Evolutionary conservation across 2,797 vertebrate genomes (phyloP), one percentile per base, ranked within the genome.

Genomic region (Sebastes matsubarae): DNA sequence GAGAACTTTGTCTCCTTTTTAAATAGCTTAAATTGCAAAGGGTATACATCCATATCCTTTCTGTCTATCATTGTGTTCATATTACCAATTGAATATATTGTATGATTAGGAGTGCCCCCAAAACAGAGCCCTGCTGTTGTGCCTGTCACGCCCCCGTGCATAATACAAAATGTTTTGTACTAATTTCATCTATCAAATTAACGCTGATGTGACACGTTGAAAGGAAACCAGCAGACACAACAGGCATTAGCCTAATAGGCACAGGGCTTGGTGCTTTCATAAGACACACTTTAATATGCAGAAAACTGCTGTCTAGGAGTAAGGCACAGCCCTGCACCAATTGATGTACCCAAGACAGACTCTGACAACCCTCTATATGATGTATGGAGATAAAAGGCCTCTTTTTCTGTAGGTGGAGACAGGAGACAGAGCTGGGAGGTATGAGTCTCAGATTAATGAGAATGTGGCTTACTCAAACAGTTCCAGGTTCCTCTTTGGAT

Each of bases 311-410:
- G 38, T 86, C 70, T 29, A 75, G 38, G 75, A 83, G 75, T 57
- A 27, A 69, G 46, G 77, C 73, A 32, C 64, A 82, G 85, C 38
- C 58, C 67, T 52, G 65, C 69, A 74, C 65, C 65, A 65, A 18
- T 29, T 86, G 87, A 86, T 85, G 73, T 77, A 83, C 59, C 72
- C 54, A 29, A 88, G 77, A 81, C 87, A 82, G 67, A 82, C 58
- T 88, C 79, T 88, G 89, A 91, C 84, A 91, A 77, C 27, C 77
- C 30, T 85, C 77, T 65, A 80, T 84, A 88, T 87, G 86, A 91
- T 84, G 77, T 81, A 81, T 83, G 73, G 74, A 89, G 91, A 92
- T 94, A 79, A 93, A 91, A 94, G 83, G 65, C 64, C 71, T 75
- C 60, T 69, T 79, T 79, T 80, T 84, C 85, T 88, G 85, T 86